Evolutionary conservation across 2,888 invertebrate species (phyloP), one percentile per base, ranked within the genome.

Genomic region (Sipha maydis): DNA sequence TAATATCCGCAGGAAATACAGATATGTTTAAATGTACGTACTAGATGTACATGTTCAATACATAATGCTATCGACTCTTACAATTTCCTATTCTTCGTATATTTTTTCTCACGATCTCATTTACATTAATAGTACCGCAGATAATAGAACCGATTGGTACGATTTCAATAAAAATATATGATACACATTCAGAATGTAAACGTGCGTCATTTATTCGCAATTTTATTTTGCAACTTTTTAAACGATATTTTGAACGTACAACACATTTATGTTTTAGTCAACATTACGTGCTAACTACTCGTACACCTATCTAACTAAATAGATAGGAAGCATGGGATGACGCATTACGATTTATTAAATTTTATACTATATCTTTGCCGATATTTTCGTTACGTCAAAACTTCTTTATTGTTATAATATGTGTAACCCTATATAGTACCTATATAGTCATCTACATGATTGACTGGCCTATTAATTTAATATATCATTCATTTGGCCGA

Each of bases 401-500:
- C 71, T 3, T 31, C 71, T 11, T 31, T 25, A 28, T 28, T 61
- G 61, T 71, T 71, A 28, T 17, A 71, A 71, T 17, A 31, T 38
- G 25, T 41, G 25, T 41, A 75, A 3, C 54, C 54, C 8, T 28
- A 77, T 54, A 54, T 19, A n/a, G 17, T 41, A 41, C 11, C 41
- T 56, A 61, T 69, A 28, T 73, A 61, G 61, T 83, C 75, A 75
- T 41, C 61, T 48, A 31, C 31, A 48, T 48, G 48, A 85, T 76
- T 76, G 67, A 17, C 67, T 11, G 19, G 77, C 48, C 48, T 76
- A 76, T 85, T 34, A 7, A 78, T 85, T 78, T 34, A 8, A 78
- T 85, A 69, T 34, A 85, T 85, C 48, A 69, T 69, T 19, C n/a
- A n/a, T 69, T 69, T 85, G 85, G 85, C 77, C 41, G 17, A 54